Evolutionary conservation across 2,113 vertebrate species (phyloP).

Genomic region (Oceanites oceanicus): DNA sequence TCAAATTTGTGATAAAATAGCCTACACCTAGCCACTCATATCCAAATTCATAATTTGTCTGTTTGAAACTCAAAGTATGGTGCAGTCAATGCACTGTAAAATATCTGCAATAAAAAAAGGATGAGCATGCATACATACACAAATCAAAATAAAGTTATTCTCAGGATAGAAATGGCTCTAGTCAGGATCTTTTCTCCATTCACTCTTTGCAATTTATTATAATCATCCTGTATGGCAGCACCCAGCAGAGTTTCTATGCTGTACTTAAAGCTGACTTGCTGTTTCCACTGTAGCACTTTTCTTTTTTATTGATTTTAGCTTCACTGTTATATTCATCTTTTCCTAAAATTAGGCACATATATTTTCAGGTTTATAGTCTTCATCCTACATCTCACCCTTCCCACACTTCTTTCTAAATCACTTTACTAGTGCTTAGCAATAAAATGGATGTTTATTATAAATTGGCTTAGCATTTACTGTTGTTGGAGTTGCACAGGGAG

Average conservation of each 20-base stretch:
- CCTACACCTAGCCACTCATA: neutral
- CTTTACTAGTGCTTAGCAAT: slow-evolving; percentile 12
- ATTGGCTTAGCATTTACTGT: neutral
- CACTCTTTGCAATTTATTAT: slow-evolving; percentile 50
- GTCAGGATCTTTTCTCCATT: slow-evolving; percentile 45
- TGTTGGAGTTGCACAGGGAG: neutral
- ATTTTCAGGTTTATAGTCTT: slow-evolving; percentile 47
- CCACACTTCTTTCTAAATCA: slow-evolving; percentile 42
- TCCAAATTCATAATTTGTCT: neutral
- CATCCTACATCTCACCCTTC: slow-evolving; percentile 1
- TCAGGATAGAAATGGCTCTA: slow-evolving; percentile 28
- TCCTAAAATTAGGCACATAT: slow-evolving; percentile 41
- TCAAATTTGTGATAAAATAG: neutral
- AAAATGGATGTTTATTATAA: slow-evolving; percentile 31
- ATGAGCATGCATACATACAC: neutral
- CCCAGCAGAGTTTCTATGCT: neutral
- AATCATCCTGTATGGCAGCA: slow-evolving; percentile 21
- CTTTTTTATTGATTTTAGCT: slow-evolving; percentile 48
- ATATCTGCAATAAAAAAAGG: slow-evolving; percentile 21
- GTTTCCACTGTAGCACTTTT: neutral
- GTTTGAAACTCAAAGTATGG: neutral
- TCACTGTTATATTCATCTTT: slow-evolving; percentile 33
- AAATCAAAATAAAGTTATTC: slow-evolving; percentile 31
- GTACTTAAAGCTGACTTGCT: slow-evolving; percentile 26
- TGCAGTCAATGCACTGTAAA: slow-evolving; percentile 10